Evolutionary conservation across 2,113 vertebrate species (phyloP), one percentile per base, ranked within the genome.

Genomic region (Cheirogaleus medius): DNA sequence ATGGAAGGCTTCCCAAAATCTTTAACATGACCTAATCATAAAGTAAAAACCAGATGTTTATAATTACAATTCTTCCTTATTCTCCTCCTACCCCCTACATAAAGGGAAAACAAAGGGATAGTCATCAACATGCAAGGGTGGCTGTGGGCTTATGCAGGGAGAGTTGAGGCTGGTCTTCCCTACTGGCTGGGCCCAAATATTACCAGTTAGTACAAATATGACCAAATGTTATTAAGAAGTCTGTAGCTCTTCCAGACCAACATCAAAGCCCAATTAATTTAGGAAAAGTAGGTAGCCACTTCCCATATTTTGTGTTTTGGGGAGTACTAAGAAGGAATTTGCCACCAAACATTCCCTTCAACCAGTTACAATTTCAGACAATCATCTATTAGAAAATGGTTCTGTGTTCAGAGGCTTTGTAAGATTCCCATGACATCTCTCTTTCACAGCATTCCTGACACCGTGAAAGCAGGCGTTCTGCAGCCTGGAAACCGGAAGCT

Each of bases 41-140:
- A 90, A 87, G 71, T 44, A 90, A 69, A 58, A 29, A 44, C 85
- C 77, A 86, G 96, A 84, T 93, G 95, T 89, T 81, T 91, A 49
- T 85, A 92, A 90, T 91, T 90, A 85, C 13, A 25, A 20, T 37
- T 49, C 14, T 49, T 32, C 32, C 34, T 63, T 52, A 39, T 63
- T 90, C 34, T 44, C 54, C 15, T 76, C n/a, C 54, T n/a, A 69
- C 32, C 6, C 5, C 0, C 27, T 80, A 66, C 58, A 25, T 39
- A 37, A 39, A 91, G 47, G 10, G 52, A 42, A 89, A 34, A 37
- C 47, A 42, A 77, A 58, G 18, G 37, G 29, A 44, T 27, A 10
- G n/a, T 78, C 34, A 77, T 18, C 8, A 10, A 20, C 18, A 15
- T 37, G 27, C 42, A 74, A 12, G 87, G 47, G 32, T 34, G 27